Percentiles rank a stretch among this genome's conserved stretches.
Evolutionary conservation across 1,140 invertebrate species (phyloP).

Genomic region (Ectropis grisescens): DNA sequence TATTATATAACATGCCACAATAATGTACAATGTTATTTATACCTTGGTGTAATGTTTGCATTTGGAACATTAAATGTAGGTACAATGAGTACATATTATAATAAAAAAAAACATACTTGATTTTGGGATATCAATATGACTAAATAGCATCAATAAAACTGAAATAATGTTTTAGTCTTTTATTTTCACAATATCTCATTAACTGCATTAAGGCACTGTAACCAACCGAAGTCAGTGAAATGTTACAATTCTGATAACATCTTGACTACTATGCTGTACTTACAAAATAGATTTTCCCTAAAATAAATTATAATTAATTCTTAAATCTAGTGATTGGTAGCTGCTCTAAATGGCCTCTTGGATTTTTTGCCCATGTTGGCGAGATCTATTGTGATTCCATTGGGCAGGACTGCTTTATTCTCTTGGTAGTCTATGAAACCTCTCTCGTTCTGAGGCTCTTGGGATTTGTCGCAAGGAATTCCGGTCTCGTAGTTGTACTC

Average conservation of each 20-base stretch:
- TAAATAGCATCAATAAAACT: too few species aligned
- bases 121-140: too few species aligned
- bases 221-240: slow-evolving; percentile 7
- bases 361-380: slow-evolving; percentile 78
- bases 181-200: slow-evolving; percentile 14
- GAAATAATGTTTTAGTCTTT: slow-evolving; percentile 4
- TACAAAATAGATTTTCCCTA: slow-evolving; percentile 53
- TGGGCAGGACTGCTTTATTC: slow-evolving; percentile 78
- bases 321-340: slow-evolving; percentile 45
- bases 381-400: slow-evolving; percentile 78
- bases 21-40: too few species aligned
- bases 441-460: slow-evolving; percentile 72
- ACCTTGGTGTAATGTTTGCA: too few species aligned
- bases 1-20: too few species aligned
- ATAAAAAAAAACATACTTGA: too few species aligned
- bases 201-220: slow-evolving; percentile 13
- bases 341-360: slow-evolving; percentile 71
- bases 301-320: slow-evolving; percentile 51
- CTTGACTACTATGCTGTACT: slow-evolving; percentile 33
- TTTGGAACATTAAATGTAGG: too few species aligned
- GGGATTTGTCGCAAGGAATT: slow-evolving; percentile 76
- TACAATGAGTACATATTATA: too few species aligned
- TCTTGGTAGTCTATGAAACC: slow-evolving; percentile 80
- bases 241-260: slow-evolving; percentile 3
- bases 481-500: slow-evolving; percentile 82